Percentiles rank a stretch among this genome's conserved stretches.
These are phyloP conservation scores for Whitmania pigra DNA, from an alignment of 1,140 invertebrate species.

Conservation along the genomic window DNA sequence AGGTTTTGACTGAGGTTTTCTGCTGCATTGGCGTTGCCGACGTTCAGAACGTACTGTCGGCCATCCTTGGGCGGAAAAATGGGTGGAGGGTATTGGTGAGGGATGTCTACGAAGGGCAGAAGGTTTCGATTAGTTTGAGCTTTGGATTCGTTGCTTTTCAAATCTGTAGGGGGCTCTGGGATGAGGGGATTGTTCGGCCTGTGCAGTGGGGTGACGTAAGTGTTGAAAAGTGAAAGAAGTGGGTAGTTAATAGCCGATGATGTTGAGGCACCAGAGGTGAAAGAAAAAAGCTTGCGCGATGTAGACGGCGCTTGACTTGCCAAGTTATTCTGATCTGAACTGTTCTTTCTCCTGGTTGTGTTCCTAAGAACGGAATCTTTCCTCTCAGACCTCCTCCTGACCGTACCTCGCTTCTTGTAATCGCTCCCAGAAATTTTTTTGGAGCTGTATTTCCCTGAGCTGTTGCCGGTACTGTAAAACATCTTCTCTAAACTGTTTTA, in stretches of 20 bases:
- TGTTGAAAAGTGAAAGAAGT: slow-evolving; percentile 7
- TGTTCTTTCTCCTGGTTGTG: slow-evolving; percentile 1
- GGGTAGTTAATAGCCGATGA: slow-evolving; percentile 1
- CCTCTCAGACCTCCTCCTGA: neutral
- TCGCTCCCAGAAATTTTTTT: neutral
- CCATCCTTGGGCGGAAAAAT: neutral
- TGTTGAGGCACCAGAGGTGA: slow-evolving; percentile 3
- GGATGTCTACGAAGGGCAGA: neutral
- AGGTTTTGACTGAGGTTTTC: neutral
- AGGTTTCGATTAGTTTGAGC: neutral
- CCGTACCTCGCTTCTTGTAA: neutral
- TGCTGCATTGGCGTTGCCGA: neutral
- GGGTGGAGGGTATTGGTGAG: neutral
- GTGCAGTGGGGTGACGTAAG: slow-evolving; percentile 5
- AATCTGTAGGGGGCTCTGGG: neutral
- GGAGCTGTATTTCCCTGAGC: neutral
- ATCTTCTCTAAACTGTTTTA: neutral
- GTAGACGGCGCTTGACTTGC: too few species aligned
- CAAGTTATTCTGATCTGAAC: neutral
- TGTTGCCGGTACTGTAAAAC: slow-evolving; percentile 12
- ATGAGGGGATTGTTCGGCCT: neutral
- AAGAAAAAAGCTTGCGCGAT: neutral
- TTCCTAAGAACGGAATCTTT: neutral
- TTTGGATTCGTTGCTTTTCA: neutral
- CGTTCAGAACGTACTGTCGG: neutral